phyloP scores from a whole-genome alignment of 1,140 invertebrate genomes.

The Ladona fulva region DNA sequence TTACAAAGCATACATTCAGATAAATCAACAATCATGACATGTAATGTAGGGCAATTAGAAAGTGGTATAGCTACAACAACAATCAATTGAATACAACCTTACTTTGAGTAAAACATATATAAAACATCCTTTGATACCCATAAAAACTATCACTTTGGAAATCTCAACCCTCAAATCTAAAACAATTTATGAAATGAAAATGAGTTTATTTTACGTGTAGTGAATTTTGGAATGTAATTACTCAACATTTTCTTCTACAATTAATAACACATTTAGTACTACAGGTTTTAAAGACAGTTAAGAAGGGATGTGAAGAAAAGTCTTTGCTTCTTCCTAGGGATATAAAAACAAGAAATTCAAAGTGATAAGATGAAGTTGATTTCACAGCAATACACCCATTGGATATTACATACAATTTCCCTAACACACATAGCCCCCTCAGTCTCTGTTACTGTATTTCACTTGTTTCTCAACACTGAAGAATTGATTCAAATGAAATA shows the following conservation, averaged over 20 bases:
- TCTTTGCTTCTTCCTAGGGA: not conserved
- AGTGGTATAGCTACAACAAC: not conserved
- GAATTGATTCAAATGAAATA: not conserved
- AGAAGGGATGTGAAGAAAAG: not conserved
- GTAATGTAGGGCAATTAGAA: not conserved
- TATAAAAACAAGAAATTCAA: not conserved
- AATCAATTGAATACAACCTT: not conserved
- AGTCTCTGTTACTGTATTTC: not conserved
- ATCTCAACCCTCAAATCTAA: not conserved
- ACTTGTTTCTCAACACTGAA: not conserved
- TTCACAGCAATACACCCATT: not conserved
- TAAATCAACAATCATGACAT: not conserved
- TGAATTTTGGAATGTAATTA: not conserved
- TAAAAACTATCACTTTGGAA: not conserved
- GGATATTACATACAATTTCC: not conserved
- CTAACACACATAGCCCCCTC: not conserved
- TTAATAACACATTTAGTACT: not conserved
- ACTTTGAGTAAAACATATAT: not conserved
- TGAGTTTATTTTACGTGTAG: not conserved
- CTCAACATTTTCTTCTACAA: not conserved
- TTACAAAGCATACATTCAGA: not conserved
- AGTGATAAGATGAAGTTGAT: not conserved
- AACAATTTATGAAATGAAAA: not conserved
- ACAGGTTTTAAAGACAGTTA: not conserved
- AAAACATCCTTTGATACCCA: not conserved